A percentile compares a stretch with the other conserved stretches of the same genome.
phyloP scores from a whole-genome alignment of 2,797 vertebrate species.

The Platyrinchus mystaceus region DNA sequence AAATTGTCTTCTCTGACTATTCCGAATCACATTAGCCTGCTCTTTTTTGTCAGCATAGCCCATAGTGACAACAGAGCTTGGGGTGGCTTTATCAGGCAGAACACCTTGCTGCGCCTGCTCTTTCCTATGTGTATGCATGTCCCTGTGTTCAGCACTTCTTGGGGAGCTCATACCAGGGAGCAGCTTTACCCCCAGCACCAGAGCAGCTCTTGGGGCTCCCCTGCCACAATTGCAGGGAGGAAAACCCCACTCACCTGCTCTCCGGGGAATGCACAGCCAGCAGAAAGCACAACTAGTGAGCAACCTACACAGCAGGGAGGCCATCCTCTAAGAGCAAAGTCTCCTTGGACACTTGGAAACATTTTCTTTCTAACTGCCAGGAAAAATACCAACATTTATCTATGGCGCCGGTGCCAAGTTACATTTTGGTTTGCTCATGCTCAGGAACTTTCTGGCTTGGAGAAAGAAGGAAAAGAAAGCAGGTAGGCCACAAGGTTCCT shows the following conservation, averaged over 20 bases:
- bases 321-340: background rate
- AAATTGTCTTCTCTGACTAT: background rate
- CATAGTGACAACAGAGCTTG: background rate
- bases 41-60: background rate
- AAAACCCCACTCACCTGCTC: background rate
- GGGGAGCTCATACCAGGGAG: background rate
- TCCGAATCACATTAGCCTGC: background rate
- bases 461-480: background rate
- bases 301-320: background rate
- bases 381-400: background rate
- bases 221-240: background rate
- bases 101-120: accelerated
- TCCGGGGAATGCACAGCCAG: background rate
- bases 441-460: background rate
- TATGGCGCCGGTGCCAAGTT: background rate
- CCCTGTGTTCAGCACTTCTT: background rate
- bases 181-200: background rate
- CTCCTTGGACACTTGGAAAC: background rate
- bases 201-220: background rate
- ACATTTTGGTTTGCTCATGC: background rate
- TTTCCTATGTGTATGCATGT: accelerated
- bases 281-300: background rate
- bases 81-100: background rate
- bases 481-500: background rate
- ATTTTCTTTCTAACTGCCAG: background rate